Evolutionary conservation across 2,113 vertebrate genomes (phyloP).

Genomic region (Camelus dromedarius): DNA sequence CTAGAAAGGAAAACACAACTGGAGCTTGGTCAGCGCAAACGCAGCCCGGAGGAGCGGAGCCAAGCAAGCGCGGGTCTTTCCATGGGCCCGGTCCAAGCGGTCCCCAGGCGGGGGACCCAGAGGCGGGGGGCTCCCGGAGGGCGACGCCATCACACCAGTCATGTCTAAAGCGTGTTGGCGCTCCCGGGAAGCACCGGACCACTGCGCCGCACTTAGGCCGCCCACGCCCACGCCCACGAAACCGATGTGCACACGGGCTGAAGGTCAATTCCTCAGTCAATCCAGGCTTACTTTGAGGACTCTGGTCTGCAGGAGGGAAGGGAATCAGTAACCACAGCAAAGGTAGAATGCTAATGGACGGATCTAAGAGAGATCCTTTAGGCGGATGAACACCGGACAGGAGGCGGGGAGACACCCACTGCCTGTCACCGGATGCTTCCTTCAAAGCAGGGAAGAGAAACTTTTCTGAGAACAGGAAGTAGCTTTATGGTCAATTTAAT

Average conservation of each 20-base stretch:
- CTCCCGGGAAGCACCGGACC: background rate
- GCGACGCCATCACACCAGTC: background rate
- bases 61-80: background rate
- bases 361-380: background rate
- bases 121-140: background rate
- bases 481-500: background rate
- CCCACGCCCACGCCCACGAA: background rate
- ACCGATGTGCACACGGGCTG: background rate
- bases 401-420: background rate
- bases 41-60: background rate
- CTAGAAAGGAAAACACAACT: conserved; percentile 67
- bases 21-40: conserved; percentile 56
- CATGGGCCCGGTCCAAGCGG: background rate
- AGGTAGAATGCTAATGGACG: background rate
- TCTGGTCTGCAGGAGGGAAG: background rate
- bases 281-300: background rate
- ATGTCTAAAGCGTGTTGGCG: background rate
- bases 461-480: background rate
- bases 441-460: background rate
- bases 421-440: background rate
- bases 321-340: background rate
- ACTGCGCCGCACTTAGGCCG: accelerated
- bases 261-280: background rate
- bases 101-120: background rate
- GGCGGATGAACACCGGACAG: background rate